Evolutionary conservation across 2,797 vertebrate species (phyloP).

Genomic region (Podarcis lilfordi): DNA sequence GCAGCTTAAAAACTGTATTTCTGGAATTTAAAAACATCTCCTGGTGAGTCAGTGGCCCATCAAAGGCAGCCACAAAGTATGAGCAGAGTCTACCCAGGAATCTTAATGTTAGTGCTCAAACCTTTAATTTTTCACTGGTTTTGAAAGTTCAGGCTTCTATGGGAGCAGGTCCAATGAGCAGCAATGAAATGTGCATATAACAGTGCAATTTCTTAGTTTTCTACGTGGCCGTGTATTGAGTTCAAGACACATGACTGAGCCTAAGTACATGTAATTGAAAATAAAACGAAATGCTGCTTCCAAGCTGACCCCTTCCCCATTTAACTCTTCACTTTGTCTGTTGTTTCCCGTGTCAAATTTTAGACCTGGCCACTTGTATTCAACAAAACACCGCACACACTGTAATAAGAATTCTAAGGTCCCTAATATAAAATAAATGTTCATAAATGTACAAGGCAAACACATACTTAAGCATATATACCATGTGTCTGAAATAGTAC

Average conservation of each 20-base stretch:
- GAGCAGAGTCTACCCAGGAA: constrained; percentile 62
- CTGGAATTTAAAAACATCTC: constrained; percentile 66
- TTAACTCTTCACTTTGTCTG: neutral
- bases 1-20: constrained; percentile 71
- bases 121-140: constrained; percentile 73
- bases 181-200: neutral
- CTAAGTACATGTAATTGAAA: neutral
- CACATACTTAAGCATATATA: no score
- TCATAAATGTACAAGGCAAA: no score
- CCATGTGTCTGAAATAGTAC: no score
- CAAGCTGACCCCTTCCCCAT: neutral
- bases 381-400: neutral
- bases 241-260: neutral
- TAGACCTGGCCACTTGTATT: neutral
- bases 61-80: constrained; percentile 68
- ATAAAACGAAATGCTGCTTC: neutral
- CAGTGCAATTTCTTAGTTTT: neutral
- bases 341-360: neutral
- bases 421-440: no score
- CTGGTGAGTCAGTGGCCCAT: constrained; percentile 66
- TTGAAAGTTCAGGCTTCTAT: constrained; percentile 61
- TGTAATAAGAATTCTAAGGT: no score
- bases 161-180: constrained; percentile 42
- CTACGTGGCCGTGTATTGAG: neutral
- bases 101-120: constrained; percentile 61